Evolutionary conservation across 1,140 invertebrate genomes (phyloP).

Genomic region (Conus betulinus): DNA sequence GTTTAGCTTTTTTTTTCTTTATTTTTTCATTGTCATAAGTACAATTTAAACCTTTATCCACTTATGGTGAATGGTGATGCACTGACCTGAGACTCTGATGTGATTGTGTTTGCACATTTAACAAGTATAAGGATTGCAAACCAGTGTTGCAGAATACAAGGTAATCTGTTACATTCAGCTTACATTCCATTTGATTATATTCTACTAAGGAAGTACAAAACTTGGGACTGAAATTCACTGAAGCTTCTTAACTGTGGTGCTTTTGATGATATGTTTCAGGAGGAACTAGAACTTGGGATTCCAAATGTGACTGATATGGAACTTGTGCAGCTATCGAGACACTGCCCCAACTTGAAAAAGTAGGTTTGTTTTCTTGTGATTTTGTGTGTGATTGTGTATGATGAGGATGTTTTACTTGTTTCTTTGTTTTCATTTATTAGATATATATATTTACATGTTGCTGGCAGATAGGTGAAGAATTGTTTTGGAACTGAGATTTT

Average conservation of each 20-base stretch:
- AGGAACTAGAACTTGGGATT: slow-evolving; percentile 60
- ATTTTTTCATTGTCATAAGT: too few species aligned
- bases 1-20: too few species aligned
- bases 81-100: too few species aligned
- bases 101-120: too few species aligned
- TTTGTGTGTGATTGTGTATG: background rate
- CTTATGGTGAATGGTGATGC: background rate
- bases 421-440: background rate
- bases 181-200: background rate
- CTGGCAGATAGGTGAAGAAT: too few species aligned
- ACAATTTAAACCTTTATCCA: too few species aligned
- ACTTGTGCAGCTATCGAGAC: slow-evolving; percentile 49
- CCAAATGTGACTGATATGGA: slow-evolving; percentile 58
- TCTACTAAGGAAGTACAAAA: background rate
- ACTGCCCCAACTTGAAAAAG: slow-evolving; percentile 66
- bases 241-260: background rate
- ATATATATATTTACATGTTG: too few species aligned
- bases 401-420: background rate
- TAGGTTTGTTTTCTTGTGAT: slow-evolving; percentile 25
- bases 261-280: slow-evolving; percentile 49
- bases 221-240: background rate
- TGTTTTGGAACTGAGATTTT: too few species aligned
- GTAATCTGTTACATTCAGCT: background rate
- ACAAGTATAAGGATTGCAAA: too few species aligned
- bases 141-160: background rate